phyloP scores from a whole-genome alignment of 1,140 invertebrate genomes.

The Dryas iulia region DNA sequence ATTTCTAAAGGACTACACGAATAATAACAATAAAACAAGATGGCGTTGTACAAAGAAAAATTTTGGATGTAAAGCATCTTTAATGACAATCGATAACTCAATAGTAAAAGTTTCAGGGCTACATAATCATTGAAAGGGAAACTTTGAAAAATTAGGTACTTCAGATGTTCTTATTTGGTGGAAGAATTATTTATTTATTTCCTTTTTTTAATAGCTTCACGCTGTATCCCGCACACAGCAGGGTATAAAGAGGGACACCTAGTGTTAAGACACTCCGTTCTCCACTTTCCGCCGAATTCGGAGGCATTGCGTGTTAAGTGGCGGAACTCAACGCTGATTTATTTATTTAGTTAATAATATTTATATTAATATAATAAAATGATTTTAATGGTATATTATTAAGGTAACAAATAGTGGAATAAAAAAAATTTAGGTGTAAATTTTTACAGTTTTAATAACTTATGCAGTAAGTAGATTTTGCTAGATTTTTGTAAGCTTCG shows the following conservation, averaged over 20 bases:
- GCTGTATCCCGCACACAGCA: too few species aligned
- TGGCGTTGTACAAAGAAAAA: constrained; percentile 35
- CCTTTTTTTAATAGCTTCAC: too few species aligned
- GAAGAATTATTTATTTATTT: background rate
- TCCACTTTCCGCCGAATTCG: too few species aligned
- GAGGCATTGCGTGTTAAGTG: too few species aligned
- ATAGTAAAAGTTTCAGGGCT: constrained; percentile 18
- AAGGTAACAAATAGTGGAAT: background rate
- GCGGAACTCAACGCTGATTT: too few species aligned
- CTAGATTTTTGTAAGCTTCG: background rate
- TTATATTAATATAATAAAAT: background rate
- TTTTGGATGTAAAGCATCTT: constrained; percentile 25
- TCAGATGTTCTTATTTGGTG: background rate
- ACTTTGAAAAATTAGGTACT: background rate
- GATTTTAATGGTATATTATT: background rate
- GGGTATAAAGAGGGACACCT: too few species aligned
- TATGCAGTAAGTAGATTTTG: background rate
- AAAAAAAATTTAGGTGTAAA: background rate
- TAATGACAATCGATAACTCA: constrained; percentile 23
- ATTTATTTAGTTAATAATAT: too few species aligned
- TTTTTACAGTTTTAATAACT: background rate
- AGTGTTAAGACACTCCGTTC: too few species aligned
- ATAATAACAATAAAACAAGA: constrained; percentile 25
- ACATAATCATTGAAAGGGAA: constrained; percentile 25
- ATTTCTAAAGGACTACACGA: constrained; percentile 33